A percentile compares a stretch with the other conserved stretches of the same genome.
These are phyloP conservation scores for Rhamnusium bicolor DNA, from an alignment of 2,888 invertebrate species.

Conservation along the genomic window DNA sequence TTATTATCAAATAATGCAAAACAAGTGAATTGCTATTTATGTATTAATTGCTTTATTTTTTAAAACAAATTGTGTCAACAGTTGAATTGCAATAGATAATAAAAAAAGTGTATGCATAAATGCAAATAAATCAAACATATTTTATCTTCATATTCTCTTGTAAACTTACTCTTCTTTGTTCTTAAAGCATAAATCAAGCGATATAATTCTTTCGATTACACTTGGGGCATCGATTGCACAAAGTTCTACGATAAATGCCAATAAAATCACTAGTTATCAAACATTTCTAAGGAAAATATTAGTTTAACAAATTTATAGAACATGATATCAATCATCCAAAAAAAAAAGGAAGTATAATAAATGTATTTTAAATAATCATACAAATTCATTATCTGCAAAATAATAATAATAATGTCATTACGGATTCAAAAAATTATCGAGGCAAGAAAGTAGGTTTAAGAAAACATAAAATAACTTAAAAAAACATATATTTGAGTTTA, in stretches of 20 bases:
- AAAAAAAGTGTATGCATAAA: not conserved
- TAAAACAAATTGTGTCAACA: not conserved
- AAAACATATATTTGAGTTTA: conserved; percentile 21
- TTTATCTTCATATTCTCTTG: conserved; percentile 11
- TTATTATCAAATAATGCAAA: not conserved
- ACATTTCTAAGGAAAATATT: not conserved
- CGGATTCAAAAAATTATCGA: not conserved
- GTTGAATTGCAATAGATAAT: conserved; percentile 3
- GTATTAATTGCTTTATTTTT: conserved; percentile 14
- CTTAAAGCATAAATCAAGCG: not conserved
- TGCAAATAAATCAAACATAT: conserved; percentile 5
- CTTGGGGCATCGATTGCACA: not conserved
- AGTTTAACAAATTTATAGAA: not conserved
- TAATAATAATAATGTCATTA: not conserved
- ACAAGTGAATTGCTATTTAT: conserved; percentile 5
- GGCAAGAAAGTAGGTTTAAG: not conserved
- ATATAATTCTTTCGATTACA: not conserved
- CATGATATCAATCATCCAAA: not conserved
- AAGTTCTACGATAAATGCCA: not conserved
- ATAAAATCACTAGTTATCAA: not conserved
- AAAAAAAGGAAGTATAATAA: not conserved
- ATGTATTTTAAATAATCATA: not conserved
- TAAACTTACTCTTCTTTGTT: not conserved
- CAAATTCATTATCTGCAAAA: not conserved
- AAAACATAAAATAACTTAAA: not conserved